A percentile compares a stretch with the other conserved stretches of the same genome.
These are phyloP conservation scores for Deilephila porcellus DNA, from an alignment of 2,888 invertebrate species.

Conservation along the genomic window DNA sequence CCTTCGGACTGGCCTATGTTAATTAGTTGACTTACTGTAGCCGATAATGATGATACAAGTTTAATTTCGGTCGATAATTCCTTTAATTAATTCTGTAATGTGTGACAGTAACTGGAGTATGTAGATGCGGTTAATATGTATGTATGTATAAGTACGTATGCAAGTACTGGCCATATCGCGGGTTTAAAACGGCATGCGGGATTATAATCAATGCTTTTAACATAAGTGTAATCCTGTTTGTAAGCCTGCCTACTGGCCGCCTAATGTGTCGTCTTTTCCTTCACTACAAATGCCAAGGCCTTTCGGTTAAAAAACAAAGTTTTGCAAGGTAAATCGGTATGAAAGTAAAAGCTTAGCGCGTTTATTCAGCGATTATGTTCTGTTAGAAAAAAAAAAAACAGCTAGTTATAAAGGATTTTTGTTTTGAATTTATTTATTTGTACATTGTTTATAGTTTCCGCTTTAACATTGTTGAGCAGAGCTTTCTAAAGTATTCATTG, in stretches of 20 bases:
- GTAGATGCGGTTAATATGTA: background rate
- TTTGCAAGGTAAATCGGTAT: conserved; percentile 50
- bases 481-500: too few species aligned
- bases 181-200: conserved; percentile 50
- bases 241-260: conserved; percentile 45
- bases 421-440: background rate
- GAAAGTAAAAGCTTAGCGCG: conserved; percentile 52
- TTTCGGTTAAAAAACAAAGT: conserved; percentile 50
- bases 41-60: too few species aligned
- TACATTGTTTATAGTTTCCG: too few species aligned
- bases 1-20: too few species aligned
- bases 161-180: conserved; percentile 35
- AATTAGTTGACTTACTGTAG: too few species aligned
- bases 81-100: too few species aligned
- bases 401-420: background rate
- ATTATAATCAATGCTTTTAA: conserved; percentile 51
- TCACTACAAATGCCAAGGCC: conserved; percentile 72
- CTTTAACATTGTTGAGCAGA: too few species aligned
- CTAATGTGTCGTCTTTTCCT: conserved; percentile 65
- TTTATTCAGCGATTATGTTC: conserved; percentile 27
- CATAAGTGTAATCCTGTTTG: conserved; percentile 52
- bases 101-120: too few species aligned
- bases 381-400: background rate
- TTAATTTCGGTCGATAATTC: too few species aligned
- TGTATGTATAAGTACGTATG: conserved; percentile 41